Evolutionary conservation across 2,888 invertebrate genomes (phyloP), one percentile per base, ranked within the genome.

Genomic region (Blomia tropicalis): DNA sequence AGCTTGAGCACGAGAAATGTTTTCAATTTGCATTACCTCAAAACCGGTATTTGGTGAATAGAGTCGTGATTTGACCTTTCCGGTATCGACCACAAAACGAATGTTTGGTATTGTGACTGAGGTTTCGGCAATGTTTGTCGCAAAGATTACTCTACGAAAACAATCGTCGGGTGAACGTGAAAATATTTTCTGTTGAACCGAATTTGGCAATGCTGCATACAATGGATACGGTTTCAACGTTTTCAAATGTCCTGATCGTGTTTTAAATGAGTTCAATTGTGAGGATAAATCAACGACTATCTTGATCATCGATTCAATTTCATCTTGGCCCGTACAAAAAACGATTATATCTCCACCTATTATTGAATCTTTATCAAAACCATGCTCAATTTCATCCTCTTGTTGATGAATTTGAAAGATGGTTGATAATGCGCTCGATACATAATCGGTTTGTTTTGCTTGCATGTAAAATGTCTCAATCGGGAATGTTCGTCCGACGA

Each of bases 271-370:
- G 32, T 68, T 67, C 30, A 67, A 62, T 25, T 60, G 59, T 32
- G 41, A 19, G 43, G 60, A 30, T 7, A 59, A 59, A 19, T 63
- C 36, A 23, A 69, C 66, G 2, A 75, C 71, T n/a, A 71, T 70
- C 60, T 70, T 70, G 0, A 74, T 74, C 27, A 72, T 71, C 1
- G 74, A 71, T 75, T 93, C 92, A 67, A 95, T 93, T 79, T 95
- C 93, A 75, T 95, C 93, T 77, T 93, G 92, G 0, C 95, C 95
- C 56, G 93, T 93, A 63, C 95, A 76, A 76, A 95, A 95, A 43
- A 92, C 85, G 60, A 95, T 77, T 68, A 95, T 85, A 73, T 91
- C 90, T 69, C 91, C 66, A 63, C 27, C 60, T 60, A 53, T 47
- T 30, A 47, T 25, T 29, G 2, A 3, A 17, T 60, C n/a, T 44